phyloP scores from a whole-genome alignment of 2,797 vertebrate genomes.

The Emydoidea blandingii region DNA sequence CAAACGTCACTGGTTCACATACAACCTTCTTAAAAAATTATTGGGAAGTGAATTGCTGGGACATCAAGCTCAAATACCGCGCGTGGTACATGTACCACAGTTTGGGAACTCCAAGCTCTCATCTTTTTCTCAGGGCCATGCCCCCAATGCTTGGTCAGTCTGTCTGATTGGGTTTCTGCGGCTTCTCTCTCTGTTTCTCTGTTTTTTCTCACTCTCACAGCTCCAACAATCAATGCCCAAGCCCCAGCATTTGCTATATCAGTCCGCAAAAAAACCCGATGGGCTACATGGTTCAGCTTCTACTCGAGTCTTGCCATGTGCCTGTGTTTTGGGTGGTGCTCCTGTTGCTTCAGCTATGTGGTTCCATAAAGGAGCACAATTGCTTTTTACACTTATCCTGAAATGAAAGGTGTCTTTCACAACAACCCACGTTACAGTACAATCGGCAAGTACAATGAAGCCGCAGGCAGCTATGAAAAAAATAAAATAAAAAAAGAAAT shows the following conservation, averaged over 20 bases:
- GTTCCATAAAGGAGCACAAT: background rate
- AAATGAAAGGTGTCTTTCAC: background rate
- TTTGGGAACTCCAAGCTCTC: too few relatives aligned
- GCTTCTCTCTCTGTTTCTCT: background rate
- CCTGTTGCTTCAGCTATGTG: background rate
- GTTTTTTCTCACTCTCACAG: background rate
- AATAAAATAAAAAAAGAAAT: background rate
- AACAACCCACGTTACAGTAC: background rate
- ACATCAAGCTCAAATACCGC: too few relatives aligned
- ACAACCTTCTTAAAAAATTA: too few relatives aligned
- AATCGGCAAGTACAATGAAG: constrained; percentile 31
- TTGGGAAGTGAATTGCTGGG: too few relatives aligned
- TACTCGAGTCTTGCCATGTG: background rate
- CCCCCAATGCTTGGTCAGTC: too few relatives aligned
- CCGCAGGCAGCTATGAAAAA: background rate
- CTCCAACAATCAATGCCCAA: background rate
- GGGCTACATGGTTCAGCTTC: background rate
- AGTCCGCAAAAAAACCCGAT: background rate
- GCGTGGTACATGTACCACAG: too few relatives aligned
- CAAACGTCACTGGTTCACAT: too few relatives aligned
- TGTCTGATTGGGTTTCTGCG: background rate
- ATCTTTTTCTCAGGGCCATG: too few relatives aligned
- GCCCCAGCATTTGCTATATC: background rate
- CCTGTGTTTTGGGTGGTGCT: background rate
- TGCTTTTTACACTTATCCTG: background rate